Conservation (phyloP, 1,140 invertebrate genomes). For the Ctenoplectra terminalis region DNA sequence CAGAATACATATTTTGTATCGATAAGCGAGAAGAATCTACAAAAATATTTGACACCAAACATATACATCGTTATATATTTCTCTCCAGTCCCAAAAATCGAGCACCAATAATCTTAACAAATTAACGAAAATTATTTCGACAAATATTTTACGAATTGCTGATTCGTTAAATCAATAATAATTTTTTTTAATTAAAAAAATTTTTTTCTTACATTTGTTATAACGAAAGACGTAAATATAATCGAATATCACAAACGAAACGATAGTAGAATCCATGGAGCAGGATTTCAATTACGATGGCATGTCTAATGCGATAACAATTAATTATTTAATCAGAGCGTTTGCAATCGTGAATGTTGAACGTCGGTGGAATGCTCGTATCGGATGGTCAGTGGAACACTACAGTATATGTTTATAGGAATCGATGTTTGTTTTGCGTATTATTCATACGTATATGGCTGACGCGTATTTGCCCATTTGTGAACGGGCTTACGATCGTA, state of each 20-base stretch:
- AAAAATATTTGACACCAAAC: too few relatives aligned
- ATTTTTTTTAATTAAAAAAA: too few relatives aligned
- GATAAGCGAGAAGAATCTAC: too few relatives aligned
- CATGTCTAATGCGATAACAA: slow-evolving; percentile 23
- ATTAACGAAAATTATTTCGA: too few relatives aligned
- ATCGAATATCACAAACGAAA: background rate
- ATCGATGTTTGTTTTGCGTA: slow-evolving; percentile 47
- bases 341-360: background rate
- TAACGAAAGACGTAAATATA: background rate
- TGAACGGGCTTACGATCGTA: slow-evolving; percentile 50
- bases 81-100: too few relatives aligned
- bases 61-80: too few relatives aligned
- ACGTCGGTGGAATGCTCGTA: background rate
- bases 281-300: background rate
- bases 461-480: slow-evolving; percentile 54
- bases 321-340: slow-evolving; percentile 61
- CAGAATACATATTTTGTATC: too few relatives aligned
- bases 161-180: too few relatives aligned
- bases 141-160: too few relatives aligned
- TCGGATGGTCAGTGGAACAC: background rate
- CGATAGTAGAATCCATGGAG: background rate
- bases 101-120: too few relatives aligned
- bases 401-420: slow-evolving; percentile 44
- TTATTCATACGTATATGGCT: slow-evolving; percentile 61
- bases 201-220: too few relatives aligned